A percentile compares a stretch with the other conserved stretches of the same genome.
phyloP scores from a whole-genome alignment of 1,140 invertebrate species.

The Telenomus remus region DNA sequence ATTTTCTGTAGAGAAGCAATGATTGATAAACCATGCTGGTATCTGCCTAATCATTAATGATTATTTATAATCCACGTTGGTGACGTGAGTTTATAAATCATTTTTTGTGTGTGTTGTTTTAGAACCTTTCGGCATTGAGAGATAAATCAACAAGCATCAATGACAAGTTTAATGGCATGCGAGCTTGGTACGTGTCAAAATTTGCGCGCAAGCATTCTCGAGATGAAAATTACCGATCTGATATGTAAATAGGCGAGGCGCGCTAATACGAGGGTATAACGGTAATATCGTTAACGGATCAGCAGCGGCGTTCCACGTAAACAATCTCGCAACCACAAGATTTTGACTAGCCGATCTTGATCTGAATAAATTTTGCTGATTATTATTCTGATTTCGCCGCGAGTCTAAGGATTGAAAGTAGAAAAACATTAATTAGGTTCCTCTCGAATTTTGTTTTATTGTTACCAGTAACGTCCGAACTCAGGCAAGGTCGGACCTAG shows the following conservation, averaged over 20 bases:
- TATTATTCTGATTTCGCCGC: conserved; percentile 45
- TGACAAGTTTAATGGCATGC: conserved; percentile 38
- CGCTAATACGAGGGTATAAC: conserved; percentile 67
- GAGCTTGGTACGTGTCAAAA: conserved; percentile 26
- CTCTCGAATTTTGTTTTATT: no score
- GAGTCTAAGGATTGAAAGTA: conserved; percentile 9
- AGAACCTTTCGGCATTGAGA: conserved; percentile 19
- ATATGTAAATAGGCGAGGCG: conserved; percentile 67
- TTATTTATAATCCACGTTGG: conserved; percentile 31
- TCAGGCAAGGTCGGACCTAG: no score
- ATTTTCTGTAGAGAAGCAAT: conserved; percentile 5
- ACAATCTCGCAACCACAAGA: conserved; percentile 33
- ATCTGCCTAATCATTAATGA: conserved; percentile 40
- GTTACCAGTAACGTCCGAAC: no score
- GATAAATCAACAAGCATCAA: conserved; percentile 41
- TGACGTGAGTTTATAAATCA: conserved; percentile 13
- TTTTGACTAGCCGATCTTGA: conserved; percentile 31
- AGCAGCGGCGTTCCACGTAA: conserved; percentile 21
- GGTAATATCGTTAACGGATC: conserved; percentile 69
- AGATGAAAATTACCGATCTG: conserved; percentile 67
- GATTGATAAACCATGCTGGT: conserved; percentile 3
- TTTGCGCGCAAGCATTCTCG: conserved; percentile 36
- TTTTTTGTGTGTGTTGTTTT: conserved; percentile 36
- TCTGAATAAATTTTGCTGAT: conserved; percentile 46
- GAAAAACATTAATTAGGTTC: neutral